Conservation (phyloP, 1,140 invertebrate species). For the Drosophila navojoa region DNA sequence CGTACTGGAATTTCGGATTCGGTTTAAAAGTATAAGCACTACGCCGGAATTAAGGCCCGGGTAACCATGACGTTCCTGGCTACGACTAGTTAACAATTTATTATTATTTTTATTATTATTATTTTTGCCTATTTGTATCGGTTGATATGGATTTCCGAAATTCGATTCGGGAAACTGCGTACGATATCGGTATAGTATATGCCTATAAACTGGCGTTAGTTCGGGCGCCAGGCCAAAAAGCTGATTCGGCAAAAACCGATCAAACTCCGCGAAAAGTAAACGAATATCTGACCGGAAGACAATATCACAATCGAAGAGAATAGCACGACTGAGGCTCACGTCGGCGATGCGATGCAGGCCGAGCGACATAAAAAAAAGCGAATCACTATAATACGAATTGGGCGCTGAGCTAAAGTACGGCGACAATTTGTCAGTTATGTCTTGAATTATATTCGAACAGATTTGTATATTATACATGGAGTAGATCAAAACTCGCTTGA, state of each 20-base stretch:
- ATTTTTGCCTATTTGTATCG: slow-evolving; percentile 54
- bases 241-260: slow-evolving; percentile 84
- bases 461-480: slow-evolving; percentile 87
- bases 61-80: slow-evolving; percentile 85
- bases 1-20: slow-evolving; percentile 87
- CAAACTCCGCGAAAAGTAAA: slow-evolving; percentile 88
- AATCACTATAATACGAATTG: slow-evolving; percentile 92
- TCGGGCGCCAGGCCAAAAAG: slow-evolving; percentile 92
- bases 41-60: slow-evolving; percentile 94
- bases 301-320: slow-evolving; percentile 92
- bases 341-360: slow-evolving; percentile 90
- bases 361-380: slow-evolving; percentile 92
- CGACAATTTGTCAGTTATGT: slow-evolving; percentile 89
- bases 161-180: slow-evolving; percentile 86
- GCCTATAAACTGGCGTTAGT: slow-evolving; percentile 92
- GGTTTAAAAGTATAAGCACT: slow-evolving; percentile 89
- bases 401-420: slow-evolving; percentile 91
- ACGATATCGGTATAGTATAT: slow-evolving; percentile 90
- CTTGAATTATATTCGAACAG: slow-evolving; percentile 86
- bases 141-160: slow-evolving; percentile 85
- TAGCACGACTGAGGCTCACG: slow-evolving; percentile 86
- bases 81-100: slow-evolving; percentile 45
- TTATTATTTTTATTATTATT: slow-evolving; percentile 54
- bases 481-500: slow-evolving; percentile 84
- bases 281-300: slow-evolving; percentile 90